Conservation (phyloP, 2,888 invertebrate species). For the Notocelia uddmanniana region DNA sequence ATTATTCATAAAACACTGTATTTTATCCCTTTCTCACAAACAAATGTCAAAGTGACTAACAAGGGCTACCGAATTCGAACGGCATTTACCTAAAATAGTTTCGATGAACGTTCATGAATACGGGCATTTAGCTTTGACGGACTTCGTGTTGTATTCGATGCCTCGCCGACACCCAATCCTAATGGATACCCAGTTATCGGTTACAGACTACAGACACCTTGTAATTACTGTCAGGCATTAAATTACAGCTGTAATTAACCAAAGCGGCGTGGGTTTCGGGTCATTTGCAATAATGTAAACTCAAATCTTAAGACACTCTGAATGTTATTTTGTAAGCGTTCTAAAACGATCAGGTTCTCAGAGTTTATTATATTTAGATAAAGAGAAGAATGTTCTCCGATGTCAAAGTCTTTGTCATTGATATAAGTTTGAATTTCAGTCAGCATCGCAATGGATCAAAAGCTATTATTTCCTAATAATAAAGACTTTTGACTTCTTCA, state of each 20-base stretch:
- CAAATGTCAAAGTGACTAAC: background rate
- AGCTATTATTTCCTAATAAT: too few relatives aligned
- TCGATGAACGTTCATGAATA: background rate
- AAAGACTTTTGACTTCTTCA: too few relatives aligned
- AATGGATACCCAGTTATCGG: slow-evolving; percentile 3
- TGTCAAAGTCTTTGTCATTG: too few relatives aligned
- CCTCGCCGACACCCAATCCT: slow-evolving; percentile 4
- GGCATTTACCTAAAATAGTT: background rate
- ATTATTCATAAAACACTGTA: too few relatives aligned
- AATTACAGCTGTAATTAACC: slow-evolving; percentile 20
- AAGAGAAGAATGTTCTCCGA: too few relatives aligned
- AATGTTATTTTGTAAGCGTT: too few relatives aligned
- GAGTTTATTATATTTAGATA: too few relatives aligned
- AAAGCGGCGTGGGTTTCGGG: slow-evolving; percentile 12
- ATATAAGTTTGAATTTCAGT: too few relatives aligned
- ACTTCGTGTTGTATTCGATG: background rate
- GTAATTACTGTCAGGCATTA: slow-evolving; percentile 26
- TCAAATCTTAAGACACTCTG: background rate
- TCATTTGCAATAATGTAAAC: background rate
- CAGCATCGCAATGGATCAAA: too few relatives aligned
- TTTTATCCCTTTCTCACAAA: too few relatives aligned
- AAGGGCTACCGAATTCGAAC: too few relatives aligned
- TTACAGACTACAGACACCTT: background rate
- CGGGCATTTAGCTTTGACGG: background rate
- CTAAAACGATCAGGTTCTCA: too few relatives aligned